Evolutionary conservation across 2,888 invertebrate species (phyloP).

Genomic region (Mylabris sibirica): DNA sequence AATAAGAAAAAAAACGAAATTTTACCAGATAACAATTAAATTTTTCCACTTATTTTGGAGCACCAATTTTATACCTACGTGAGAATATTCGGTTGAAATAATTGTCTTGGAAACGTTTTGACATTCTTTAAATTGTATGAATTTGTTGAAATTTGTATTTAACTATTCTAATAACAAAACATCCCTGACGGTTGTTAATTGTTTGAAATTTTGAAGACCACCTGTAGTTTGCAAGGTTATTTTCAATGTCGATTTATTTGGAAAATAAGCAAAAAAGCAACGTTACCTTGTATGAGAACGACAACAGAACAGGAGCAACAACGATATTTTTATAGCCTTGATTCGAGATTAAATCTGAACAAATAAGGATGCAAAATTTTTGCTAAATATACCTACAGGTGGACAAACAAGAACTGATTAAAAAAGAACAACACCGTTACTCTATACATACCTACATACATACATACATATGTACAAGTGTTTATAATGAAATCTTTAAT

Average conservation of each 20-base stretch:
- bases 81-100: neutral
- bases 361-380: slow-evolving; percentile 31
- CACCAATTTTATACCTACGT: neutral
- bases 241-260: neutral
- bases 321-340: slow-evolving; percentile 32
- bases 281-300: slow-evolving; percentile 5
- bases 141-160: neutral
- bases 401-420: neutral
- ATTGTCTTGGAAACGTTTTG: neutral
- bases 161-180: neutral
- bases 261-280: neutral
- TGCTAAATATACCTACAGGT: neutral
- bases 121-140: neutral
- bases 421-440: neutral
- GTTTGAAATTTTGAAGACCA: slow-evolving; percentile 9
- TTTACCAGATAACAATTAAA: neutral
- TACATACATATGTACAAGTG: neutral
- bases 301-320: neutral
- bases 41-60: no score
- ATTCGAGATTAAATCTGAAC: slow-evolving; percentile 24
- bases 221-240: slow-evolving; percentile 2
- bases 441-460: neutral
- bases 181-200: neutral
- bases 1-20: neutral
- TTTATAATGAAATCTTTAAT: neutral